Evolutionary conservation across 2,797 vertebrate genomes (phyloP), one percentile per base, ranked within the genome.

Genomic region (Hippoglossus hippoglossus): DNA sequence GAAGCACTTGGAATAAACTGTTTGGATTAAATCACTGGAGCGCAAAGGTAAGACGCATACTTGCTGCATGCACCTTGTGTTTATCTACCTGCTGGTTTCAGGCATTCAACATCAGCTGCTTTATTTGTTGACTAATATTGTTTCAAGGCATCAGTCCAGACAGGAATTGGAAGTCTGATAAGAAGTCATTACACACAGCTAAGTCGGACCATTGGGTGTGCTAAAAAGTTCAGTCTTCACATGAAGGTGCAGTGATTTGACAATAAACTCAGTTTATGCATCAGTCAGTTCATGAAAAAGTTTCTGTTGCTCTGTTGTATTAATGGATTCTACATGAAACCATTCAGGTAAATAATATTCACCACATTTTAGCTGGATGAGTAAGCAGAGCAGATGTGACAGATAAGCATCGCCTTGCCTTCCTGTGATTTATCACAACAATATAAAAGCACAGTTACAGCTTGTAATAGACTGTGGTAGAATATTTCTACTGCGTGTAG

Each of bases 1-100:
- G 80, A 61, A 81, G 64, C 46, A 61, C 47, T 67, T 21, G 63
- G 36, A 39, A 13, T 39, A 39, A 39, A 1, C 62, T 36, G 47
- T 52, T 55, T 25, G 85, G 78, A 86, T 41, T 75, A 53, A 79
- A 70, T 28, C 63, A 55, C n/a, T 63, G 4, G 49, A 58, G 34
- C 55, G 63, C 39, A 21, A 58, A 80, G 81, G 86, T 86, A 79
- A 80, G 84, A 73, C 55, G 21, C 21, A 21, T 1, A 44, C 44
- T 21, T 19, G 41, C 59, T 44, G 53, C 62, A 13, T 16, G 57
- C 18, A 28, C n/a, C 5, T 25, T 39, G 1, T 52, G 44, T 57
- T 80, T 25, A 6, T 72, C 49, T 73, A 41, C 41, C 49, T 64
- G 63, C 28, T 24, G 53, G 18, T 31, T 62, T 34, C 10, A 34